Base-by-base conservation (phyloP, 2,113 vertebrate genomes). In the Bubo bubo region DNA sequence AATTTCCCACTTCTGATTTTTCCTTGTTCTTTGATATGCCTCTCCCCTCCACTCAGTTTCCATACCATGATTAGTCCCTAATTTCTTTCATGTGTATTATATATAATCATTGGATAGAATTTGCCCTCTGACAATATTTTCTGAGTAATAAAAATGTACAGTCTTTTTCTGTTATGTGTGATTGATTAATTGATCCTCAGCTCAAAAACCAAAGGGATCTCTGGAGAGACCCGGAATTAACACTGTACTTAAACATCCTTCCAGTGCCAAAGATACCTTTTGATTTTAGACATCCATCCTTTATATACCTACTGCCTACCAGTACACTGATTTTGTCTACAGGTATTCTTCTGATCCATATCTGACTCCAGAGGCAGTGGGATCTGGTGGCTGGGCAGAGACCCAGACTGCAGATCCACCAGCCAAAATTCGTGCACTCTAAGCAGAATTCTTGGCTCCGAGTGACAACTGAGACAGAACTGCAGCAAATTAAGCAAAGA, bases 401-500 rank as follows among this genome's bases (percentile, higher is more conserved):
- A 79, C 35, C 56, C 60, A 81, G 68, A 8, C 26, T 74, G 28
- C 63, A 52, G 55, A 70, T 50, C 12, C 0, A 0, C 47, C 60
- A 77, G 60, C 77, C 84, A 89, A 94, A 95, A 68, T 75, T 21
- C 4, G 1, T 5, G 2, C 50, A 11, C 68, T 77, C 50, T 27
- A 60, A 63, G 19, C 37, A 72, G 84, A 90, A 34, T 56, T 93
- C 47, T 80, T 70, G 24, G 26, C 56, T 85, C 52, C 53, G 28
- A 72, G 63, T 58, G n/a, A 70, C 73, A 86, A 95, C 21, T 79
- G 64, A 87, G 67, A 45, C 91, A 95, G 82, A 88, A 88, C 56
- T 81, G 72, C 83, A 86, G 79, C 73, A 93, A 94, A 95, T 86
- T 86, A 97, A 86, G 79, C 68, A 94, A 90, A 90, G 88, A 88